Conservation (phyloP, 1,140 invertebrate genomes). For the Coelopa frigida region DNA sequence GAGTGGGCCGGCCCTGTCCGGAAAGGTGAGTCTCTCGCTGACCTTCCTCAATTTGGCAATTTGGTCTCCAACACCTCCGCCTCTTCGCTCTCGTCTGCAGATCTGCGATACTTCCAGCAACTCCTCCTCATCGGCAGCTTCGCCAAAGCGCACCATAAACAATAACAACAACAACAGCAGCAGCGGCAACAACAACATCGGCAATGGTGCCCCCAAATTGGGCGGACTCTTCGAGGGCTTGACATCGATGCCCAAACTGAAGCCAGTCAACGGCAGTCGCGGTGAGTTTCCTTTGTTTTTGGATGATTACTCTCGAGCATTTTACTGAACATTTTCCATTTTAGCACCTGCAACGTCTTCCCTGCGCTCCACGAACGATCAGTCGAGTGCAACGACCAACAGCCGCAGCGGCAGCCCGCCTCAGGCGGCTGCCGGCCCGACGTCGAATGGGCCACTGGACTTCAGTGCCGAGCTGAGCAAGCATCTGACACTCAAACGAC, state of each 20-base stretch:
- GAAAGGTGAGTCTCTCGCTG: slow-evolving; percentile 39
- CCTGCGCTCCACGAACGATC: neutral
- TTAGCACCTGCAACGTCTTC: slow-evolving; percentile 7
- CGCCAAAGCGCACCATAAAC: slow-evolving; percentile 33
- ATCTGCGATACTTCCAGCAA: slow-evolving; percentile 6
- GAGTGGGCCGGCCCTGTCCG: slow-evolving; percentile 69
- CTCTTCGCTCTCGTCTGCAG: neutral
- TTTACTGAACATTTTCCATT: neutral
- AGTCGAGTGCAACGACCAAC: slow-evolving; percentile 11
- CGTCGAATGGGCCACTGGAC: slow-evolving; percentile 40
- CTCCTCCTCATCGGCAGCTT: slow-evolving; percentile 29
- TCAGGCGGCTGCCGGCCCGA: slow-evolving; percentile 7
- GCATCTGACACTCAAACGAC: slow-evolving; percentile 42
- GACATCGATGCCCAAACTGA: slow-evolving; percentile 75
- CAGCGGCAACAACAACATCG: slow-evolving; percentile 42
- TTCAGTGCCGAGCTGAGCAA: slow-evolving; percentile 42
- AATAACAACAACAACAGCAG: slow-evolving; percentile 36
- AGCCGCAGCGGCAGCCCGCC: slow-evolving; percentile 31
- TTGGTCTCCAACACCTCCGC: neutral
- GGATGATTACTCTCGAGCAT: too few species aligned
- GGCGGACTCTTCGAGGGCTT: slow-evolving; percentile 72
- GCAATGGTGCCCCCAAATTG: slow-evolving; percentile 52
- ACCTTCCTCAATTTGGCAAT: neutral
- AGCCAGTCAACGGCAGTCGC: slow-evolving; percentile 58
- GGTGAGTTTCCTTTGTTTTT: too few species aligned